These are phyloP conservation scores for Prunella himalayana DNA, from an alignment of 2,113 vertebrate genomes.

Conservation along the genomic window DNA sequence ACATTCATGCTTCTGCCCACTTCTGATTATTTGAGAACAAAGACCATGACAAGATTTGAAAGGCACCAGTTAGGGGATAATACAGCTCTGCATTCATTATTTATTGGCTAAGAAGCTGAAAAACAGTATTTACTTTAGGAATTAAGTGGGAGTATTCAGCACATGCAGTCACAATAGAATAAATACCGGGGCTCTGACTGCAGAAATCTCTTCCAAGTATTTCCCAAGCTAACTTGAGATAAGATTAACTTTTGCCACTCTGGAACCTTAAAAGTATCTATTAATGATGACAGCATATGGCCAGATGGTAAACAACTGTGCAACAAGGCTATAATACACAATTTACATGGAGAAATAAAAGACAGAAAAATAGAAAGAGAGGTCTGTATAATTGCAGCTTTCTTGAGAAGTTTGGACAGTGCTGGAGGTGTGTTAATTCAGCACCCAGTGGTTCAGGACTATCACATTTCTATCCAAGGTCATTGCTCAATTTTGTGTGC, in stretches of 20 bases:
- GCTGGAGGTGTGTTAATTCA: not conserved
- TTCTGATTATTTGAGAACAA: not conserved
- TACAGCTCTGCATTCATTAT: not conserved
- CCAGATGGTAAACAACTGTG: not conserved
- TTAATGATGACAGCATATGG: not conserved
- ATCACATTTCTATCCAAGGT: not conserved
- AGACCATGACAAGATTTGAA: not conserved
- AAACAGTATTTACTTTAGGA: constrained; percentile 33
- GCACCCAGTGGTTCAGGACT: not conserved
- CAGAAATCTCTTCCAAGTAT: not conserved
- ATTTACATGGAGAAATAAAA: not conserved
- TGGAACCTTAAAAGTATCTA: not conserved
- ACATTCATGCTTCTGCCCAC: not conserved
- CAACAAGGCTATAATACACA: not conserved
- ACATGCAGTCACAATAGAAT: not conserved
- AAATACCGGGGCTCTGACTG: not conserved
- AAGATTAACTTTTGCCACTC: not conserved
- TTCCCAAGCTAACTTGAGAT: not conserved
- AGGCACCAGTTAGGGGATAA: not conserved
- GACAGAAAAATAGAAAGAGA: not conserved
- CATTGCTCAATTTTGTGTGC: not conserved
- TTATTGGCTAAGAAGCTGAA: constrained; percentile 6
- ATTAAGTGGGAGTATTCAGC: constrained; percentile 27
- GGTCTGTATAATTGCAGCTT: not conserved
- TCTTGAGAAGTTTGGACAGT: not conserved